A percentile compares a stretch with the other conserved stretches of the same genome.
phyloP scores from a whole-genome alignment of 1,140 invertebrate genomes.

The Drosophila equinoxialis region DNA sequence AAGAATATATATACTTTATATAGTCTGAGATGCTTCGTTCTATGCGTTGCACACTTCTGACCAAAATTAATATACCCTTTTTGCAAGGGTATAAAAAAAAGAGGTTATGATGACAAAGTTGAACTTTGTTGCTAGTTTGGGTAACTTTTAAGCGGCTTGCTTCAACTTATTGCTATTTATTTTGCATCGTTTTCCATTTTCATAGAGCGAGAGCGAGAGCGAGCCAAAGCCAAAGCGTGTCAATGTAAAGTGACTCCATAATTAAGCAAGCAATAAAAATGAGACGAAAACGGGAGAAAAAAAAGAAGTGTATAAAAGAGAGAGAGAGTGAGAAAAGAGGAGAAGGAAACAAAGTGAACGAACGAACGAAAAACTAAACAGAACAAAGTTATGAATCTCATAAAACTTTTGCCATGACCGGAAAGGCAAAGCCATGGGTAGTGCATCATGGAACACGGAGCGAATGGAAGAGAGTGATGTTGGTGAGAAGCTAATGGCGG shows the following conservation, averaged over 20 bases:
- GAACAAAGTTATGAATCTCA: conserved; percentile 55
- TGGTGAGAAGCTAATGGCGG: neutral
- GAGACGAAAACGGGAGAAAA: conserved; percentile 42
- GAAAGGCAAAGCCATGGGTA: conserved; percentile 40
- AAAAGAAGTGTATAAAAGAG: conserved; percentile 32
- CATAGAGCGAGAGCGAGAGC: conserved; percentile 17
- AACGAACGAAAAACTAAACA: conserved; percentile 36
- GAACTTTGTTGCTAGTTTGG: conserved; percentile 69
- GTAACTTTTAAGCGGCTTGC: conserved; percentile 74
- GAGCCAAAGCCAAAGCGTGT: conserved; percentile 47
- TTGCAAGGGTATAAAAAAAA: too few relatives aligned
- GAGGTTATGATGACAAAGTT: conserved; percentile 73
- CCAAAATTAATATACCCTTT: too few relatives aligned
- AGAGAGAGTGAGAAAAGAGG: conserved; percentile 19
- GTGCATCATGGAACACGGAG: conserved; percentile 19
- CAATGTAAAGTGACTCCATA: conserved; percentile 76
- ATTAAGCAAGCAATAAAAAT: conserved; percentile 73
- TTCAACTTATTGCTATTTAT: conserved; percentile 74
- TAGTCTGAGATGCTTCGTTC: too few relatives aligned
- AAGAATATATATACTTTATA: too few relatives aligned
- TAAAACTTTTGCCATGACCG: conserved; percentile 59
- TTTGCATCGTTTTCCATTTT: conserved; percentile 66
- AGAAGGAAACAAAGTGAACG: conserved; percentile 10
- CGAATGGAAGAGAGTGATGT: neutral
- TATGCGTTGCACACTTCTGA: too few relatives aligned